Conservation (phyloP, 2,113 vertebrate species). For the Nestor notabilis region DNA sequence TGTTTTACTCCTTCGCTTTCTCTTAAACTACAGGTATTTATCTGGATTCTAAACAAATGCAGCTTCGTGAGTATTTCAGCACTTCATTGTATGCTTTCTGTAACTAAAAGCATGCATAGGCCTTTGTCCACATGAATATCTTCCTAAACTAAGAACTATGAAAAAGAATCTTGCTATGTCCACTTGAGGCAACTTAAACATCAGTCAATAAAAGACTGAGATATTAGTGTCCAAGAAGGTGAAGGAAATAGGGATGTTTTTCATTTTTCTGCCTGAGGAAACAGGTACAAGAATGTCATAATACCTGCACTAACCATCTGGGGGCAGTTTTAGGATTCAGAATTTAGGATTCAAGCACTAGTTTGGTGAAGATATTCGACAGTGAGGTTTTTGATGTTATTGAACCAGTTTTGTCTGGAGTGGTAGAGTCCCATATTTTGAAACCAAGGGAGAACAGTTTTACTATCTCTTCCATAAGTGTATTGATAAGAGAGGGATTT, state of each 20-base stretch:
- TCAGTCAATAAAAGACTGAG: not conserved
- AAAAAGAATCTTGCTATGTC: not conserved
- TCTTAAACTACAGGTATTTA: not conserved
- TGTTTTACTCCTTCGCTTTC: not conserved
- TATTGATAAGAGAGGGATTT: not conserved
- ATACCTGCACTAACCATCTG: accelerated
- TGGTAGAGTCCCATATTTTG: not conserved
- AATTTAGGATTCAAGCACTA: not conserved
- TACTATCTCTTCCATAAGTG: not conserved
- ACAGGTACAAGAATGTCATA: accelerated
- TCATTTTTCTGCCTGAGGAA: not conserved
- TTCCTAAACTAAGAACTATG: not conserved
- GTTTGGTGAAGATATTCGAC: not conserved
- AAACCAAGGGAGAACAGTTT: not conserved
- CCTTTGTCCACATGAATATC: not conserved
- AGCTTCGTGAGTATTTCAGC: not conserved
- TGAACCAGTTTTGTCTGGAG: not conserved
- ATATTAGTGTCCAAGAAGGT: not conserved
- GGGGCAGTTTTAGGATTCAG: not conserved
- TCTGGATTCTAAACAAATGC: not conserved
- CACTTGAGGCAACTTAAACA: not conserved
- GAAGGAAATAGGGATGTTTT: accelerated
- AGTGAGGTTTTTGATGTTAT: not conserved
- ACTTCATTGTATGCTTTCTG: not conserved
- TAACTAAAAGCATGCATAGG: not conserved